phyloP scores from a whole-genome alignment of 2,113 vertebrate species.

The Ammodytes marinus region DNA sequence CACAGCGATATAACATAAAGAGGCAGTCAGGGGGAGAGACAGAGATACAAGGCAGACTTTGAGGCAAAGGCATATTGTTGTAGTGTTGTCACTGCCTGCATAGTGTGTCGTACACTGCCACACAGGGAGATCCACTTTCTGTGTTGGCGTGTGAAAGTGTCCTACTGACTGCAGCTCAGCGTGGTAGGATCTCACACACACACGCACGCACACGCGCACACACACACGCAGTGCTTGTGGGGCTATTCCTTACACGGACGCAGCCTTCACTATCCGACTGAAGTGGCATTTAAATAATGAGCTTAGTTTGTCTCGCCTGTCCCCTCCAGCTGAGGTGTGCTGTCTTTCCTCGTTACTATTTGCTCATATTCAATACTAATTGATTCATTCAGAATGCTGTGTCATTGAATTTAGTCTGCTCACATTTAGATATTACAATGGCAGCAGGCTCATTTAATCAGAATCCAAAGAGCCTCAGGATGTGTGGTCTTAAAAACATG shows the following conservation, averaged over 20 bases:
- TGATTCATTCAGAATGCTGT: slow-evolving; percentile 45
- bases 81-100: slow-evolving; percentile 35
- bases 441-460: slow-evolving; percentile 45
- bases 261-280: slow-evolving; percentile 63
- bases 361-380: slow-evolving; percentile 63
- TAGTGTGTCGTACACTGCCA: slow-evolving; percentile 31
- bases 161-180: slow-evolving; percentile 56
- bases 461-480: slow-evolving; percentile 2
- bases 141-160: slow-evolving; percentile 54
- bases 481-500: slow-evolving; percentile 27
- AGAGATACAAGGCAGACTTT: slow-evolving; percentile 57
- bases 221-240: slow-evolving; percentile 29
- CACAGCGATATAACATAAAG: slow-evolving; percentile 25
- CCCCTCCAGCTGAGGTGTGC: slow-evolving; percentile 58
- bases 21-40: slow-evolving; percentile 35
- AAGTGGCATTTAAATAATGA: slow-evolving; percentile 83
- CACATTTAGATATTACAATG: slow-evolving; percentile 38
- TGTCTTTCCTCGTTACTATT: slow-evolving; percentile 47
- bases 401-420: slow-evolving; percentile 38
- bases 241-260: slow-evolving; percentile 37
- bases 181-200: slow-evolving; percentile 40
- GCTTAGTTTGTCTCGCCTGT: slow-evolving; percentile 74
- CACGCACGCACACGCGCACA: slow-evolving; percentile 11
- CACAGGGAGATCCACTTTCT: slow-evolving; percentile 52
- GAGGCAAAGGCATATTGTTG: slow-evolving; percentile 59